Conservation (phyloP, 2,888 invertebrate genomes). For the Oxytorus armatus region DNA sequence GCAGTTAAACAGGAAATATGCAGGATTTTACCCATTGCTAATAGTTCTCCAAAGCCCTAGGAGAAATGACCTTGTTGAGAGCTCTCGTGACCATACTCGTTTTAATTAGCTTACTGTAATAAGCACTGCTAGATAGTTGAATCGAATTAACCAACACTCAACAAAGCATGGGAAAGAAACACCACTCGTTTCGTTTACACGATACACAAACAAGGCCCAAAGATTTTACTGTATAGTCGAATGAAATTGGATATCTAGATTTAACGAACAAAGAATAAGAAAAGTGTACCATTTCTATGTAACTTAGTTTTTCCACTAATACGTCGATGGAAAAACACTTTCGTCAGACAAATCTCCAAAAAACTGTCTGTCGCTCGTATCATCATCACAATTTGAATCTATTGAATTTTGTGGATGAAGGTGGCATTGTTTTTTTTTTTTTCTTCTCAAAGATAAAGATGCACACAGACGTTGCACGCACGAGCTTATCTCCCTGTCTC, state of each 20-base stretch:
- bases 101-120: conserved; percentile 53
- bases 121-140: conserved; percentile 41
- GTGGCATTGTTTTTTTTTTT: conserved; percentile 8
- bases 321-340: conserved; percentile 5
- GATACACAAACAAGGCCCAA: conserved; percentile 4
- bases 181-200: conserved; percentile 43
- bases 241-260: conserved; percentile 43
- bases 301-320: background rate
- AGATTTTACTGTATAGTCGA: conserved; percentile 32
- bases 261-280: conserved; percentile 49
- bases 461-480: conserved; percentile 29
- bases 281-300: conserved; percentile 18
- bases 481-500: conserved; percentile 52
- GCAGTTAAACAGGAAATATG: background rate
- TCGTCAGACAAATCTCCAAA: background rate
- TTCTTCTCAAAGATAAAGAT: conserved; percentile 32
- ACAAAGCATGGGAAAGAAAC: conserved; percentile 57
- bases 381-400: conserved; percentile 5
- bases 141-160: conserved; percentile 48
- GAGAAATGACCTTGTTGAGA: conserved; percentile 63
- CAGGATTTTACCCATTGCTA: conserved; percentile 37
- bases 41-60: conserved; percentile 42
- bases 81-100: conserved; percentile 43
- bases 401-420: background rate
- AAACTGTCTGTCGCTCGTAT: background rate